These are phyloP conservation scores for Harpagus bidentatus DNA, from an alignment of 2,113 vertebrate genomes.

Conservation along the genomic window DNA sequence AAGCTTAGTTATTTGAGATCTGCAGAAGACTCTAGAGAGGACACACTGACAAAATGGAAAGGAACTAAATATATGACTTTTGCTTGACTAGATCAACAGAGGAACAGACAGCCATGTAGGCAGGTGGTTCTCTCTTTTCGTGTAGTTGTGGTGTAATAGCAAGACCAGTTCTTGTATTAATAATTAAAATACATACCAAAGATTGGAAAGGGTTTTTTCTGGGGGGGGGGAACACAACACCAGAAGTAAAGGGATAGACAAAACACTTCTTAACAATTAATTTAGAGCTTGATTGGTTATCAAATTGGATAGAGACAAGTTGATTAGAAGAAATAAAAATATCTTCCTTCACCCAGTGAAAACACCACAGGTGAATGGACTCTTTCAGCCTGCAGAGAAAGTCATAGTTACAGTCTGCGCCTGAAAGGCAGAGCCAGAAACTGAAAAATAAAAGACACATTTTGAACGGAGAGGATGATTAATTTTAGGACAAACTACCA, in stretches of 20 bases:
- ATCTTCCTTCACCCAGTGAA: background rate
- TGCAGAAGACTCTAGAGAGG: background rate
- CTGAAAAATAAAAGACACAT: conserved; percentile 7
- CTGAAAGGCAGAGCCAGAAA: background rate
- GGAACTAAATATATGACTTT: background rate
- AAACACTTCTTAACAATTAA: background rate
- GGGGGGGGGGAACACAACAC: background rate
- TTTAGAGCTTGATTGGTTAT: background rate
- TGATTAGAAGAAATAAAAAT: background rate
- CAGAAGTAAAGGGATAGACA: background rate
- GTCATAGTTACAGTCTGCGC: background rate
- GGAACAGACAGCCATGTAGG: background rate
- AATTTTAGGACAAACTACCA: conserved; percentile 19
- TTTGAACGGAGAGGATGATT: background rate
- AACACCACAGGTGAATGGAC: conserved; percentile 16
- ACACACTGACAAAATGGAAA: background rate
- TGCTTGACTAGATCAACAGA: background rate
- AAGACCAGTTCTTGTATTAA: background rate
- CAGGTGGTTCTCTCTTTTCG: background rate
- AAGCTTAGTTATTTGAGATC: background rate
- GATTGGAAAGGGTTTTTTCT: background rate
- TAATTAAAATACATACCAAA: background rate
- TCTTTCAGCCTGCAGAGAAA: conserved; percentile 36
- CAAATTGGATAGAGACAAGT: background rate
- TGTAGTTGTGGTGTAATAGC: background rate